phyloP scores from a whole-genome alignment of 2,888 invertebrate genomes.

The Deilephila elpenor region DNA sequence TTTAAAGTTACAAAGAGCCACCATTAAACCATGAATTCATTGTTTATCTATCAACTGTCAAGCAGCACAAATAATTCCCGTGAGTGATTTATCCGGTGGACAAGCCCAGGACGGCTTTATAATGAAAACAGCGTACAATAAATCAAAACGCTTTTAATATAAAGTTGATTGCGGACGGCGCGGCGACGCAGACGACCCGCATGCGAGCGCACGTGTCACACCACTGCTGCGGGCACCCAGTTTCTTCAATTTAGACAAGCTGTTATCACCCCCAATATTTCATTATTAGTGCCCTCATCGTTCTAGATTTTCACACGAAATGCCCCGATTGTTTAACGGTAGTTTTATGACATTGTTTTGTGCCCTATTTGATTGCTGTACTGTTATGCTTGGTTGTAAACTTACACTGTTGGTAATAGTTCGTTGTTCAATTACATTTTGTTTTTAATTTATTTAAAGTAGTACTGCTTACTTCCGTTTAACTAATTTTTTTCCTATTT shows the following conservation, averaged over 20 bases:
- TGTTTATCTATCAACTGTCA: conserved; percentile 14
- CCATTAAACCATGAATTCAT: conserved; percentile 7
- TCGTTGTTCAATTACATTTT: too few relatives aligned
- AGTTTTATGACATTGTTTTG: conserved; percentile 9
- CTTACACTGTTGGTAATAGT: not conserved
- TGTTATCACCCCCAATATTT: conserved; percentile 66
- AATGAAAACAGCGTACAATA: conserved; percentile 13
- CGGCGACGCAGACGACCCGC: conserved; percentile 38
- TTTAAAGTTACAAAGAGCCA: not conserved
- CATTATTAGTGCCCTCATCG: conserved; percentile 71
- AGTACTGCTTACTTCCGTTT: too few relatives aligned
- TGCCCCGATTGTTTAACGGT: conserved; percentile 46
- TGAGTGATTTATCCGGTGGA: conserved; percentile 13
- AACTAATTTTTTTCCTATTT: too few relatives aligned
- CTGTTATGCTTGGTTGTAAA: conserved; percentile 10
- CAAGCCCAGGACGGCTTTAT: conserved; percentile 10
- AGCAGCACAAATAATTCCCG: conserved; percentile 16
- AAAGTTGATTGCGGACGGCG: conserved; percentile 42
- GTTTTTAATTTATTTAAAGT: too few relatives aligned
- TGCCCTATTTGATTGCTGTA: conserved; percentile 3
- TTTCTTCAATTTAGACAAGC: conserved; percentile 38
- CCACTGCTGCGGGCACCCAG: conserved; percentile 38
- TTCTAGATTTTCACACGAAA: conserved; percentile 73
- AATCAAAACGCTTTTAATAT: conserved; percentile 38
- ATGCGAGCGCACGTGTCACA: conserved; percentile 33